Evolutionary conservation across 2,797 vertebrate species (phyloP).

Genomic region (Pyrocephalus nanus): DNA sequence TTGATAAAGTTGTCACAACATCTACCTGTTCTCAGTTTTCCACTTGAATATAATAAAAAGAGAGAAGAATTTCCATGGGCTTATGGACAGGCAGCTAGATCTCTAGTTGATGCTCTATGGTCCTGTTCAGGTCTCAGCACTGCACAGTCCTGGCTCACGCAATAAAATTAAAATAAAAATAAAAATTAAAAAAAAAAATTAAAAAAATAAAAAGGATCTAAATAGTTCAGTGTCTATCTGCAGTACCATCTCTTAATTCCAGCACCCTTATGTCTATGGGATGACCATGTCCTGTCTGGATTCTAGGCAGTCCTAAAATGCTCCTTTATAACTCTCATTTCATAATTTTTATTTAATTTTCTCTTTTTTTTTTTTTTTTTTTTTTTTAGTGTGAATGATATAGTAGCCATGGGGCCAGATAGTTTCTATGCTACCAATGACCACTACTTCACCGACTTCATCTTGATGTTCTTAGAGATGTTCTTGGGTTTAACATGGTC

Average conservation of each 20-base stretch:
- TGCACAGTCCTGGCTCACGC: background rate
- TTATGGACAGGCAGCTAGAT: background rate
- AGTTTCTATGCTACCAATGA: constrained; percentile 94
- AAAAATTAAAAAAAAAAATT: background rate
- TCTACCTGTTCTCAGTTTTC: background rate
- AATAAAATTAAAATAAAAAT: background rate
- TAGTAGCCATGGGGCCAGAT: constrained; percentile 86
- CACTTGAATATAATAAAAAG: background rate
- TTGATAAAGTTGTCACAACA: background rate
- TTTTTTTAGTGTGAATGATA: constrained; percentile 85
- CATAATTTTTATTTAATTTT: background rate
- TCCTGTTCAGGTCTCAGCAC: background rate
- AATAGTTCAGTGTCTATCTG: background rate
- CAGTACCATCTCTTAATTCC: background rate
- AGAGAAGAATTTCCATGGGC: background rate
- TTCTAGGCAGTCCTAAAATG: background rate
- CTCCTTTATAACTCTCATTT: background rate
- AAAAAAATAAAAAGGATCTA: background rate
- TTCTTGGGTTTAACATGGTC: constrained; percentile 80
- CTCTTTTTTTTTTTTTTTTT: background rate
- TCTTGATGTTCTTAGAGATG: constrained; percentile 72
- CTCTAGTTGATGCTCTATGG: background rate
- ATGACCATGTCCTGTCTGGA: background rate
- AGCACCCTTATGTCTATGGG: background rate
- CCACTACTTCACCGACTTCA: constrained; percentile 77